These are phyloP conservation scores for Caenorhabditis virilis DNA, from an alignment of 2,888 invertebrate genomes.

Conservation along the genomic window DNA sequence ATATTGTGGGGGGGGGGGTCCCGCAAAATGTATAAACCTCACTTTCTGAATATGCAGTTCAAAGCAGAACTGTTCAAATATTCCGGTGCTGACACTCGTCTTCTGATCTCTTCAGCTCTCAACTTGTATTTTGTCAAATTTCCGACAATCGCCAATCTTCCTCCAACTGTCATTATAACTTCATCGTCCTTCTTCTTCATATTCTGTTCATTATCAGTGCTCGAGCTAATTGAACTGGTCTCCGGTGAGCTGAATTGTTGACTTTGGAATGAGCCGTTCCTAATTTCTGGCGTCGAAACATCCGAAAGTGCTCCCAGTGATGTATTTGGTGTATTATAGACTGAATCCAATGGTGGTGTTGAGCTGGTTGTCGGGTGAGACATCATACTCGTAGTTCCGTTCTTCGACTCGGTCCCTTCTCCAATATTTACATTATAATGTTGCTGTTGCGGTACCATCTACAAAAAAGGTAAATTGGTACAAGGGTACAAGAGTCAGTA, in stretches of 20 bases:
- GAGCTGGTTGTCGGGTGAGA: no score
- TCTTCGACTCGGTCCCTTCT: no score
- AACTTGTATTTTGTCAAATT: constrained; percentile 10
- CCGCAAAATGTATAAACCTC: constrained; percentile 4
- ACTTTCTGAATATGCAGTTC: constrained; percentile 16
- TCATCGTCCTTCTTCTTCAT: not conserved
- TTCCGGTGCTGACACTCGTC: constrained; percentile 16
- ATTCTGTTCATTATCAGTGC: not conserved
- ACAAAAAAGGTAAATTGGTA: no score
- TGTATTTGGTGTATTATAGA: not conserved
- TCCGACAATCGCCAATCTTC: constrained; percentile 7
- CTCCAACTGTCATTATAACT: constrained; percentile 3
- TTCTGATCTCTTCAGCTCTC: constrained; percentile 12
- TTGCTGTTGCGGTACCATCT: no score
- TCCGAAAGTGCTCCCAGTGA: not conserved
- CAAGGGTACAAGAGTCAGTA: no score
- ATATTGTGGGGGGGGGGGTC: no score
- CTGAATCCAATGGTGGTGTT: not conserved
- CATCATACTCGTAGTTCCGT: no score
- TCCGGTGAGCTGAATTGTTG: not conserved
- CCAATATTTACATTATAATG: no score
- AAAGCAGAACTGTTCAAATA: constrained; percentile 10
- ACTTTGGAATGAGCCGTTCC: not conserved
- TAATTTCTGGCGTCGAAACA: not conserved
- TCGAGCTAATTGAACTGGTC: not conserved